Conservation (phyloP, 1,140 invertebrate species). For the Colletes latitarsis region DNA sequence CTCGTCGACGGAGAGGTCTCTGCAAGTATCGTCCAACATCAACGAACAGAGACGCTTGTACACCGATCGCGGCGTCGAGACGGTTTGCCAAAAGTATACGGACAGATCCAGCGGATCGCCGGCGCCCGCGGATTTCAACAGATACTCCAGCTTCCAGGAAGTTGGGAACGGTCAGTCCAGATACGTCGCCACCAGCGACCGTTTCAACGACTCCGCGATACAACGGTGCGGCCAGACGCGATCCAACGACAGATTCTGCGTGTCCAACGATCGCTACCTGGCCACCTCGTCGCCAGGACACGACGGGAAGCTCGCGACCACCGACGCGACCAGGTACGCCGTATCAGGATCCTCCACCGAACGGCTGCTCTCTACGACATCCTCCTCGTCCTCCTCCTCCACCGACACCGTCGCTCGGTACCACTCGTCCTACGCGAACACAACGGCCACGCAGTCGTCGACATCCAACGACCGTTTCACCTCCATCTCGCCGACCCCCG, state of each 20-base stretch:
- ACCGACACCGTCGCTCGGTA: slow-evolving; percentile 76
- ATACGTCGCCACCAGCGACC: slow-evolving; percentile 57
- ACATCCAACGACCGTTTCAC: slow-evolving; percentile 55
- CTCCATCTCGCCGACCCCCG: slow-evolving; percentile 59
- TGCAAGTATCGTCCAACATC: slow-evolving; percentile 39
- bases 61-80: slow-evolving; percentile 67
- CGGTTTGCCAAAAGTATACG: slow-evolving; percentile 71
- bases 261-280: slow-evolving; percentile 70
- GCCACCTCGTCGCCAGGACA: slow-evolving; percentile 63
- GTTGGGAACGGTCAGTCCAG: slow-evolving; percentile 47
- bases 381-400: slow-evolving; percentile 81
- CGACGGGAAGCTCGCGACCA: slow-evolving; percentile 54
- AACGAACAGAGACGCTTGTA: slow-evolving; percentile 55
- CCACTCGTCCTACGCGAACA: slow-evolving; percentile 54
- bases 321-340: slow-evolving; percentile 54
- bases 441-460: slow-evolving; percentile 51
- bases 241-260: slow-evolving; percentile 75
- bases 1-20: slow-evolving; percentile 72
- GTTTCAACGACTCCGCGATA: slow-evolving; percentile 77
- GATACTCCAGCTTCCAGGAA: slow-evolving; percentile 71
- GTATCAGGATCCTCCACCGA: slow-evolving; percentile 73
- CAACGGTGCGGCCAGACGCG: slow-evolving; percentile 81
- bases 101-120: slow-evolving; percentile 73
- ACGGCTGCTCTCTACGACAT: slow-evolving; percentile 70
- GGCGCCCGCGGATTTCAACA: slow-evolving; percentile 67